A percentile compares a stretch with the other conserved stretches of the same genome.
Conservation (phyloP, 2,888 invertebrate species). For the Lasioglossum lativentre region DNA sequence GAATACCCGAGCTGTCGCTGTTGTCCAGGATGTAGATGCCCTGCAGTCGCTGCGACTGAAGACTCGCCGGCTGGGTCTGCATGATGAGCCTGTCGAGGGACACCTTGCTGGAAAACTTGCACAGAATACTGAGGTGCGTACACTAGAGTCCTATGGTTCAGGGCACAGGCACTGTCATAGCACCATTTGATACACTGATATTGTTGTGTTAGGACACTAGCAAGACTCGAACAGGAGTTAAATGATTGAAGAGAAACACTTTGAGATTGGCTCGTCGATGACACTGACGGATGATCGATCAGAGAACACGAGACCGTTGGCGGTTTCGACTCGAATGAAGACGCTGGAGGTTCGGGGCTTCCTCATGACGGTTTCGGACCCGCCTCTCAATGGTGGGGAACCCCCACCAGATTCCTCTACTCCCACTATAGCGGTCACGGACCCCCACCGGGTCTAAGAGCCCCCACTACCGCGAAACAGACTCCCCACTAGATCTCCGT, state of each 20-base stretch:
- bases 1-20: slow-evolving; percentile 77
- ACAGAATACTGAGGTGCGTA: background rate
- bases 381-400: slow-evolving; percentile 50
- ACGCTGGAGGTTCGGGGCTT: slow-evolving; percentile 55
- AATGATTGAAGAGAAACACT: background rate
- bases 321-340: slow-evolving; percentile 70
- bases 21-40: slow-evolving; percentile 70
- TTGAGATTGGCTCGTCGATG: background rate
- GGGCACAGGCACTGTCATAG: slow-evolving; percentile 17
- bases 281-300: background rate
- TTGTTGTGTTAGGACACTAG: background rate
- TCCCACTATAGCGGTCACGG: slow-evolving; percentile 1
- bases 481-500: background rate
- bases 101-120: background rate
- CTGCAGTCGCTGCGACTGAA: slow-evolving; percentile 70
- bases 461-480: background rate
- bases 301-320: slow-evolving; percentile 48
- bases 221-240: background rate
- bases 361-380: slow-evolving; percentile 64
- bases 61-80: slow-evolving; percentile 74
- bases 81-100: slow-evolving; percentile 55
- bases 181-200: background rate
- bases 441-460: background rate
- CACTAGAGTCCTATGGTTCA: background rate
- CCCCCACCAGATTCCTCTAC: slow-evolving; percentile 35